Evolutionary conservation across 2,113 vertebrate genomes (phyloP).

Genomic region (Elanus axillaris): DNA sequence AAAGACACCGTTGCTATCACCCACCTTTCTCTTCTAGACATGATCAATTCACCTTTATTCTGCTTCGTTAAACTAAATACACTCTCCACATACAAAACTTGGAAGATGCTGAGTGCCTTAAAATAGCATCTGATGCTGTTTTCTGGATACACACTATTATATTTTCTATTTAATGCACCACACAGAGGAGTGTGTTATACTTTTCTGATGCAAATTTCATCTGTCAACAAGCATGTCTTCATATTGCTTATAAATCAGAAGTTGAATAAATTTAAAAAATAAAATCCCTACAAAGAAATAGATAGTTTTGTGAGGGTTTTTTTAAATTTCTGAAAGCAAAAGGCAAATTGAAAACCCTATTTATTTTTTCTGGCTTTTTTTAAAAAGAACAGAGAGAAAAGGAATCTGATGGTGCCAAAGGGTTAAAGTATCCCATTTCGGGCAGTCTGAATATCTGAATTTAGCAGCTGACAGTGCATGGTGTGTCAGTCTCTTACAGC

Average conservation of each 20-base stretch:
- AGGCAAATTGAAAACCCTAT: background rate
- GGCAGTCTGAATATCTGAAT: constrained; percentile 21
- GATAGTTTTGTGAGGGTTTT: fast-evolving
- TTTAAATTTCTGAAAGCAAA: background rate
- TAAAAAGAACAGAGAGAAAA: background rate
- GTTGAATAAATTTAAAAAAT: background rate
- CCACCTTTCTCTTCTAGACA: background rate
- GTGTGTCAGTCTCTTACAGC: constrained; percentile 67
- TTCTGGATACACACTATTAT: background rate
- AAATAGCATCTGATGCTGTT: background rate
- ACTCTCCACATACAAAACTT: background rate
- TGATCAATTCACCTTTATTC: background rate
- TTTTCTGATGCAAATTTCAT: background rate
- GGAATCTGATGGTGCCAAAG: constrained; percentile 17
- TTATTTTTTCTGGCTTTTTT: background rate
- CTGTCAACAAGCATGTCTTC: background rate
- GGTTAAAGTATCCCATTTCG: constrained; percentile 31
- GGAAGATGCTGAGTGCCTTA: background rate
- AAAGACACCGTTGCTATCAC: background rate
- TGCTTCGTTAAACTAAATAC: background rate
- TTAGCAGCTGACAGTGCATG: constrained; percentile 69
- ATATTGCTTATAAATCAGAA: background rate
- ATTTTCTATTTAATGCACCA: background rate
- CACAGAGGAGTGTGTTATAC: background rate
- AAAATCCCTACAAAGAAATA: background rate